These are phyloP conservation scores for Aphelenchoides bicaudatus DNA, from an alignment of 2,888 invertebrate genomes.

Conservation along the genomic window DNA sequence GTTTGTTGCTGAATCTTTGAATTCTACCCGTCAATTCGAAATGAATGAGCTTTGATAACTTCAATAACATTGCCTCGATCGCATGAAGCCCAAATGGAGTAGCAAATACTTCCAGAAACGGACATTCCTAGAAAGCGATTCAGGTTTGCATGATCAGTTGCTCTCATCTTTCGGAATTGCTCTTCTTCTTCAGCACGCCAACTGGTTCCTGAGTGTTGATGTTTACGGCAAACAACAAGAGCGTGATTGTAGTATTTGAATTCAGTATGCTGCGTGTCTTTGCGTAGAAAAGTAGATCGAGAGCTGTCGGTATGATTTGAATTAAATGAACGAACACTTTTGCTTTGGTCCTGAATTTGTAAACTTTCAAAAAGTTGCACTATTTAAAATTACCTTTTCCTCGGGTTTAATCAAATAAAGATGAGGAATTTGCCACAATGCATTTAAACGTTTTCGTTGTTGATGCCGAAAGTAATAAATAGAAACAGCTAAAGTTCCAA, in stretches of 20 bases:
- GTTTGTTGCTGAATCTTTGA: too few species aligned
- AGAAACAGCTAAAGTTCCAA: neutral
- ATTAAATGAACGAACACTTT: conserved; percentile 7
- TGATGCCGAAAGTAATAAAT: neutral
- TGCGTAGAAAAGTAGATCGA: neutral
- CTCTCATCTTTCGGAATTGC: conserved; percentile 22
- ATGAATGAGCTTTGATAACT: conserved; percentile 15
- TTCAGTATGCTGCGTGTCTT: conserved; percentile 4
- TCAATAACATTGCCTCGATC: conserved; percentile 11
- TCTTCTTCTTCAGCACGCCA: neutral
- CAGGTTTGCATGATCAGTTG: conserved; percentile 24
- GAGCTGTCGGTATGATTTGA: neutral
- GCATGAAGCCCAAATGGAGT: conserved; percentile 5
- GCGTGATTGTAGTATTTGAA: conserved; percentile 20
- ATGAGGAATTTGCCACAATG: conserved; percentile 3
- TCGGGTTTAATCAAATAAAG: neutral
- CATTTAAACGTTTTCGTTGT: conserved; percentile 1
- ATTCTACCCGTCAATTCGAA: conserved; percentile 15
- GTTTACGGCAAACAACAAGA: conserved; percentile 23
- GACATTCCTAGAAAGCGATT: conserved; percentile 23
- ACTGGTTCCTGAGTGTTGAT: neutral
- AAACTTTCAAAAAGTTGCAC: neutral
- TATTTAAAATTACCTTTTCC: conserved; percentile 1
- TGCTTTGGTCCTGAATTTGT: neutral
- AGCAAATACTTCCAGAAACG: neutral